Base-by-base conservation (phyloP, 2,888 invertebrate genomes). In the Meta bourneti region DNA sequence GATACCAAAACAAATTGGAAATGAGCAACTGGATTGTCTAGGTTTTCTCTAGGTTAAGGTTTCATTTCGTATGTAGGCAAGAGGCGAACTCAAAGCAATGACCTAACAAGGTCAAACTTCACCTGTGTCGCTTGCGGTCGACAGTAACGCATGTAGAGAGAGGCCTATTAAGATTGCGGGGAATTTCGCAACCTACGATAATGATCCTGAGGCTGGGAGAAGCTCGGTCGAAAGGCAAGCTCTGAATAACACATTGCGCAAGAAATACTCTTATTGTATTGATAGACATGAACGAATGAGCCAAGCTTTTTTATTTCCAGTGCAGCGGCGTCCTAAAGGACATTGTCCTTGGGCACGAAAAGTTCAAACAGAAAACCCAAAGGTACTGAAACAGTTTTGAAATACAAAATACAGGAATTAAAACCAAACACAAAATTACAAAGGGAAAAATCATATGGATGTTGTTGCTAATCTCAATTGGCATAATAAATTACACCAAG, bases 101-200 rank as follows among this genome's bases (percentile, higher is more conserved):
- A 91, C 86, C 86, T 91, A 49, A 19, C 82, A 81, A 82, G 82
- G 90, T 84, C 72, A 79, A 72, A 61, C 9, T 83, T 52, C 74
- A 74, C 16, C 75, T 49, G 7, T 48, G 51, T 71, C 83, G 7
- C 51, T 49, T 13, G 85, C 49, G 34, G 77, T 34, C n/a, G 75
- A 54, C 34, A 74, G 20, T 81, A 20, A 83, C 51, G 19, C 16
- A 13, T 11, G 51, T 49, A n/a, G 16, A 49, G 5, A 77, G 61
- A 34, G 79, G 19, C 79, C 79, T 11, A 20, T 7, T 80, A 20
- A 13, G 51, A 80, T 20, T 74, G 74, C 84, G n/a, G 19, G 20
- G 34, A 48, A 54, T 75, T 74, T 54, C 52, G 19, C 74, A 77
- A 48, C 83, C 83, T 20, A 83, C 77, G 49, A 19, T 77, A 61